A percentile compares a stretch with the other conserved stretches of the same genome.
Evolutionary conservation across 92 coral and sea anemone species (phyloP).

Genomic region (Isaurus tuberculatus): DNA sequence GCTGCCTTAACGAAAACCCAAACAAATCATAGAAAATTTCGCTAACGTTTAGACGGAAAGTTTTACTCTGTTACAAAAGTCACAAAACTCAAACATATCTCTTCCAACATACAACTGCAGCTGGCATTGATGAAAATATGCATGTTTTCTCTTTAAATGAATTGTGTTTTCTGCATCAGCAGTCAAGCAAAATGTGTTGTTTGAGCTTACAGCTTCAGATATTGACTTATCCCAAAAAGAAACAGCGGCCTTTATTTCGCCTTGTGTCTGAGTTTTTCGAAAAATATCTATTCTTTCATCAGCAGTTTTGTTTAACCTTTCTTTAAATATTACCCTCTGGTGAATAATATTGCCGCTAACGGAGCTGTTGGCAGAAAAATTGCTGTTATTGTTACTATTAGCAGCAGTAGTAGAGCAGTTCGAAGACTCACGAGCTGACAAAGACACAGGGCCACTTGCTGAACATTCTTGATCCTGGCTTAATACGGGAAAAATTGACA

Average conservation of each 20-base stretch:
- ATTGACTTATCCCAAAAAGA: constrained; percentile 26
- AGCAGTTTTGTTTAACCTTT: constrained; percentile 10
- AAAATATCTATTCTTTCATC: constrained; percentile 20
- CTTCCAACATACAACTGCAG: constrained; percentile 45
- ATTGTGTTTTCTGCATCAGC: constrained; percentile 49
- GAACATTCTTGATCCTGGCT: neutral
- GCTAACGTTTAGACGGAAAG: too few relatives aligned
- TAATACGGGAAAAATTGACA: constrained; percentile 2
- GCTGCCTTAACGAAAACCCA: too few relatives aligned
- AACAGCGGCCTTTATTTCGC: constrained; percentile 32
- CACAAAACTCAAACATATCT: constrained; percentile 34
- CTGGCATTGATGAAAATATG: constrained; percentile 57
- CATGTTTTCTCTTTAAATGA: constrained; percentile 44
- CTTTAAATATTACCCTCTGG: constrained; percentile 14
- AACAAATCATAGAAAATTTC: too few relatives aligned
- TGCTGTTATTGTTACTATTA: neutral
- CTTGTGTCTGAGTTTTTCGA: constrained; percentile 38
- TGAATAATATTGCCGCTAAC: neutral
- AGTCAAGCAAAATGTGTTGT: constrained; percentile 49
- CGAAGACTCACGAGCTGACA: constrained; percentile 19
- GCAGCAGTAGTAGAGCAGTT: constrained; percentile 11
- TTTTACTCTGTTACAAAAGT: too few relatives aligned
- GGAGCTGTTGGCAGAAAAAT: constrained; percentile 11
- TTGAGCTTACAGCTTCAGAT: constrained; percentile 41
- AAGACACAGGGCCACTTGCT: constrained; percentile 7